A percentile compares a stretch with the other conserved stretches of the same genome.
Evolutionary conservation across 1,140 invertebrate species (phyloP).

Genomic region (Tribolium castaneum): DNA sequence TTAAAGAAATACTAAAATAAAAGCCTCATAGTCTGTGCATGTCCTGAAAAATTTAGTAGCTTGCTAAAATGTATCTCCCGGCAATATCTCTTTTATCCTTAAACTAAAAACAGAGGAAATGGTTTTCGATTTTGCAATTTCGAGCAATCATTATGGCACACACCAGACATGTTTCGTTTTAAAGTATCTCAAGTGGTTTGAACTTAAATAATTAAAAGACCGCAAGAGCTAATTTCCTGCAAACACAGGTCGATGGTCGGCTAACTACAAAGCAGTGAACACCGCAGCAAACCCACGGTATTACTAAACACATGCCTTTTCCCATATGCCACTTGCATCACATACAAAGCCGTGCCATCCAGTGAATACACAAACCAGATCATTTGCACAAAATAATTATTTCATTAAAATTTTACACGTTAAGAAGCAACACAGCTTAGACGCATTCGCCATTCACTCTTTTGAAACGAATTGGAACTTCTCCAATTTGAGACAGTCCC

Average conservation of each 20-base stretch:
- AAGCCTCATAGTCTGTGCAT: no score
- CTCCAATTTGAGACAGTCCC: background rate
- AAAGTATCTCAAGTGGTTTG: constrained; percentile 4
- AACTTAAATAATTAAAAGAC: constrained; percentile 35
- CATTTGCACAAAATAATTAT: background rate
- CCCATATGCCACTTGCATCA: constrained; percentile 10
- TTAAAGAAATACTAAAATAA: no score
- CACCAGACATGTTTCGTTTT: background rate
- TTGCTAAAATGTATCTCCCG: no score
- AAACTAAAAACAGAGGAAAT: no score
- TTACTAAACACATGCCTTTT: constrained; percentile 19
- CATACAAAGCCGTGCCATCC: background rate
- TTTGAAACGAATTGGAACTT: no score
- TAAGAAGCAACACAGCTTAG: no score
- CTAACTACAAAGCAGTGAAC: constrained; percentile 16
- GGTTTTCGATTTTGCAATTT: no score
- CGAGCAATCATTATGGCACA: no score
- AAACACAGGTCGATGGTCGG: constrained; percentile 25
- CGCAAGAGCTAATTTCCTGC: constrained; percentile 25
- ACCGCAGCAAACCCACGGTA: constrained; percentile 18
- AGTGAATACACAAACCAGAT: background rate
- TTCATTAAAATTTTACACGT: no score
- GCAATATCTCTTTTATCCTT: no score
- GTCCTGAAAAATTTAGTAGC: no score
- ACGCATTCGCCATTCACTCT: no score